These are phyloP conservation scores for Caerostris darwini DNA, from an alignment of 1,140 invertebrate genomes.

Conservation along the genomic window DNA sequence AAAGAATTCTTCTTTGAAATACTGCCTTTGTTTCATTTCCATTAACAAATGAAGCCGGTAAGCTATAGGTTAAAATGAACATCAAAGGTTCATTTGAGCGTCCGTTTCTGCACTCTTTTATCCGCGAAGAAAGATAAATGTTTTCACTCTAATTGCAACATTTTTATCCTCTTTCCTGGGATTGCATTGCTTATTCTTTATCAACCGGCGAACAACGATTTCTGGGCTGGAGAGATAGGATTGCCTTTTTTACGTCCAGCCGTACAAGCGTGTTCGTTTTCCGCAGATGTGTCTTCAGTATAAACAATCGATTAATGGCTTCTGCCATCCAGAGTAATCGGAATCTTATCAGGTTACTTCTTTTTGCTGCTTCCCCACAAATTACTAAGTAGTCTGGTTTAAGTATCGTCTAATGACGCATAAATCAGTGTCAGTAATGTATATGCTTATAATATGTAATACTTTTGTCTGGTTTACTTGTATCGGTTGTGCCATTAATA, in stretches of 20 bases:
- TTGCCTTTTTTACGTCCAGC: not conserved
- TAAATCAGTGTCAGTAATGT: not conserved
- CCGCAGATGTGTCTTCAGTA: constrained; percentile 23
- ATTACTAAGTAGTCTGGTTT: not conserved
- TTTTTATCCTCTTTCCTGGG: constrained; percentile 2
- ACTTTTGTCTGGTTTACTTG: too few species aligned
- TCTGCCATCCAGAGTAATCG: not conserved
- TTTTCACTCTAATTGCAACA: constrained; percentile 56
- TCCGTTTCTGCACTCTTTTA: not conserved
- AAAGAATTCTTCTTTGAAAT: not conserved
- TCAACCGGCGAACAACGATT: constrained; percentile 23
- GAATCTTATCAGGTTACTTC: constrained; percentile 2
- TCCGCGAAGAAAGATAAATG: constrained; percentile 42
- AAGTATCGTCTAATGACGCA: not conserved
- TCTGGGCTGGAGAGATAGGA: constrained; percentile 13
- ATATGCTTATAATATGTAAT: too few species aligned
- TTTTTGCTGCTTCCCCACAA: not conserved
- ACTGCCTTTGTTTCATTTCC: not conserved
- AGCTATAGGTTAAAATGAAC: constrained; percentile 23
- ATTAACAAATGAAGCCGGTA: constrained; percentile 45
- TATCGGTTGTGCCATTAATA: too few species aligned
- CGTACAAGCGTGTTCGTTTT: not conserved
- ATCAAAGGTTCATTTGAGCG: not conserved
- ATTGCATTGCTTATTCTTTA: constrained; percentile 54
- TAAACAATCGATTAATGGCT: constrained; percentile 54